Base-by-base conservation (phyloP, 2,797 vertebrate genomes). In the Orientallactaga sibirica region DNA sequence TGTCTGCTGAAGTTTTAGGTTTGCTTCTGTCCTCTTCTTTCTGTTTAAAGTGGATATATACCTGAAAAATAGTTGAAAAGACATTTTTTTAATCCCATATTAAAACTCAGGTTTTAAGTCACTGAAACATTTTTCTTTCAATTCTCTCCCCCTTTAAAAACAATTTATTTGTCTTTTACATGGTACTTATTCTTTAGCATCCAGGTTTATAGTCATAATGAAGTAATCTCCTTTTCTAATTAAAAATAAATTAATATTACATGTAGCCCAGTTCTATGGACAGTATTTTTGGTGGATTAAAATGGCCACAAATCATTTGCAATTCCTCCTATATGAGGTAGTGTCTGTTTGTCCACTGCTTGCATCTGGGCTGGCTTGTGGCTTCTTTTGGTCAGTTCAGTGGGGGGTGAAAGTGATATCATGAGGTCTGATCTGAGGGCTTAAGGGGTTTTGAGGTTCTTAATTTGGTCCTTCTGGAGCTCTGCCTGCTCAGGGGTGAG, bases 141-240 rank as follows among this genome's bases (percentile, higher is more conserved):
- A 24, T 27, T 7, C 20, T 58, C 37, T 75, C 8, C 14, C 37
- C 15, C 61, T 86, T 74, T n/a, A 68, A 55, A 90, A 91, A 62
- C 29, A 68, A 61, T 2, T 93, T 94, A 74, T 68, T 86, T 94
- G 66, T 33, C 37, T 78, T 82, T 84, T 93, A 79, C 19, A 76
- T 0, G 0, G 33, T 95, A 68, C 55, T 93, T 22, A 75, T 22
- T 92, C 22, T 91, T 95, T 64, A 92, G 86, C 33, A 29, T 85
- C 86, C n/a, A 95, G 91, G 91, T 96, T 37, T 77, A 74, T 94
- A 5, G 70, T 90, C 88, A 93, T 94, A 97, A 96, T 79, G 78
- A 68, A 74, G 37, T 61, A 1, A 8, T 86, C 66, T 95, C 27
- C 96, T 83, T 76, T 37, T 78, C 25, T 0, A 18, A 64, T 70